phyloP scores from a whole-genome alignment of 2,888 invertebrate species.

The Heteromurus nitidus region DNA sequence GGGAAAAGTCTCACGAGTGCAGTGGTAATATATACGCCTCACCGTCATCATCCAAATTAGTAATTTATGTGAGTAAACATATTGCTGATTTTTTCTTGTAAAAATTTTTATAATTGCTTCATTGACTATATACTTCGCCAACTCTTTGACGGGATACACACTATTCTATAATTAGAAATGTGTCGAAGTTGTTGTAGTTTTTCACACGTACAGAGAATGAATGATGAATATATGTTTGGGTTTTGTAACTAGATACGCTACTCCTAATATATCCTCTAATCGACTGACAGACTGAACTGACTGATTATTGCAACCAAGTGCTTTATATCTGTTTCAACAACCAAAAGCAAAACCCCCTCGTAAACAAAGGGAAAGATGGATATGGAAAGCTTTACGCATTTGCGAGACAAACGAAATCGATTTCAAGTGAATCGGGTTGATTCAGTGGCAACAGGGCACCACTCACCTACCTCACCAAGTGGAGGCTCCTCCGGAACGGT shows the following conservation, averaged over 20 bases:
- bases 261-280: slow-evolving; percentile 3
- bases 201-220: background rate
- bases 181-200: background rate
- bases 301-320: slow-evolving; percentile 37
- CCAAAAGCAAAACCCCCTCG: background rate
- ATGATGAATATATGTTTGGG: background rate
- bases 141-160: background rate
- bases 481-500: slow-evolving; percentile 73
- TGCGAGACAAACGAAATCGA: slow-evolving; percentile 74
- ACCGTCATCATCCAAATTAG: no score
- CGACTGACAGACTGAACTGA: slow-evolving; percentile 33
- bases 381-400: slow-evolving; percentile 65
- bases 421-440: slow-evolving; percentile 81
- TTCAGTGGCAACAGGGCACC: slow-evolving; percentile 76
- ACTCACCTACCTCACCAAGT: slow-evolving; percentile 53
- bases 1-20: no score
- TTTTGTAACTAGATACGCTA: slow-evolving; percentile 12
- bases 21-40: no score
- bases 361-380: slow-evolving; percentile 59
- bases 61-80: background rate
- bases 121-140: background rate
- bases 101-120: background rate
- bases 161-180: background rate
- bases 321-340: slow-evolving; percentile 19
- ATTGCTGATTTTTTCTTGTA: background rate